Percentiles rank a stretch among this genome's conserved stretches.
phyloP scores from a whole-genome alignment of 2,888 invertebrate genomes.

The Syrista parreyssii region DNA sequence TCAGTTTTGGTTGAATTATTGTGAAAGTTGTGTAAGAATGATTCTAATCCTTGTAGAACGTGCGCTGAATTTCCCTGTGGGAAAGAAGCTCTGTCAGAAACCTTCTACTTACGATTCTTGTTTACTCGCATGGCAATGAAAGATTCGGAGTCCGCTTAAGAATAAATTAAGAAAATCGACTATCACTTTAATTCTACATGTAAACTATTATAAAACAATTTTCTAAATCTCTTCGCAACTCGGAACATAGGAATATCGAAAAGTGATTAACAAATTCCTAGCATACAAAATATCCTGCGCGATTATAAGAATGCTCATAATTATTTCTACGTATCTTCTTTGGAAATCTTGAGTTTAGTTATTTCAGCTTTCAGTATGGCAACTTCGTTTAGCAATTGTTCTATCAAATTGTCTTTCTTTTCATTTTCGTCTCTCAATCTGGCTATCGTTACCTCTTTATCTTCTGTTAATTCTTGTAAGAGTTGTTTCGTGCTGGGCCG shows the following conservation, averaged over 20 bases:
- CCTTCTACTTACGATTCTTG: too few relatives aligned
- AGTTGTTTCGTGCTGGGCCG: conserved; percentile 72
- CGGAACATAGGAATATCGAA: background rate
- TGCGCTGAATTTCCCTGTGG: background rate
- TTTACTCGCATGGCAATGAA: background rate
- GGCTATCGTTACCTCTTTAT: conserved; percentile 63
- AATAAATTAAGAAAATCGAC: background rate
- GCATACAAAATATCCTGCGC: background rate
- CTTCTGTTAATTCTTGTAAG: conserved; percentile 67
- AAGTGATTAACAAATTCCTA: background rate
- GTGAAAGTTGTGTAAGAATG: background rate
- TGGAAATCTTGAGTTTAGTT: conserved; percentile 9
- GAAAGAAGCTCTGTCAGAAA: background rate
- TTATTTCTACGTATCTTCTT: background rate
- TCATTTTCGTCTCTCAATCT: conserved; percentile 39
- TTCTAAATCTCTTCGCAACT: background rate
- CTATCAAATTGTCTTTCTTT: conserved; percentile 36
- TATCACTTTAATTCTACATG: background rate
- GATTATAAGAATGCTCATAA: background rate
- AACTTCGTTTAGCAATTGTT: conserved; percentile 32
- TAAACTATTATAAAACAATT: background rate
- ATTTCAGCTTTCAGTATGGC: conserved; percentile 27
- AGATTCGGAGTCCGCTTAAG: background rate
- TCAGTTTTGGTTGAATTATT: background rate
- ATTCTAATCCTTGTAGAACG: background rate